Evolutionary conservation across 2,888 invertebrate species (phyloP), one percentile per base, ranked within the genome.

Genomic region (Pyrrhopygopsis socrates): DNA sequence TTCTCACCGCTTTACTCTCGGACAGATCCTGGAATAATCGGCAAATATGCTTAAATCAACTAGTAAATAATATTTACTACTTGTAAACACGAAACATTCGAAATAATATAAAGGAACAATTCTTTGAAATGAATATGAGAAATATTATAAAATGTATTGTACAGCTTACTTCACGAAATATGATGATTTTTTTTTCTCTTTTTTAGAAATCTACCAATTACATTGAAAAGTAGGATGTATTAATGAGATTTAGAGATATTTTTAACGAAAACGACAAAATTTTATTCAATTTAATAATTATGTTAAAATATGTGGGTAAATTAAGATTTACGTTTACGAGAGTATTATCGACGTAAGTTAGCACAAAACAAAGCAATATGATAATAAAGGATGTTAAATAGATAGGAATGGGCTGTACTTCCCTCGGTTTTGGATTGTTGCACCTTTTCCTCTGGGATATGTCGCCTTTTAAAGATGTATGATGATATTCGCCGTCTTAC

Each of bases 371-470:
- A 58, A 58, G 24, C 58, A 58, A 24, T 18, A 11, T 24, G 9
- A 24, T 9, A 3, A 58, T 58, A 13, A 58, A 58, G 58, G 58
- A 58, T 58, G 24, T 58, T 20, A 18, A 58, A 58, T 24, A 58
- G 58, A 58, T 58, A 58, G 58, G 58, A 58, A 58, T 58, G 24
- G 58, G 58, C 58, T 58, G 58, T 58, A 58, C 58, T 58, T 58
- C 58, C 58, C 58, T 58, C 58, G 58, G 58, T 58, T 58, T 18
- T 58, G 24, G 24, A 58, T 58, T 58, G 58, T 58, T 58, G 13
- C 58, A 58, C 58, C 58, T 58, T 18, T 8, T 58, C 24, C 58
- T 58, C 24, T 8, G 24, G 58, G 24, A 58, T 58, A 24, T n/a
- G n/a, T 58, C 58, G 58, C 58, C 58, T 24, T 58, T 24, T 24